phyloP scores from a whole-genome alignment of 2,797 vertebrate species.

The Somateria mollissima region DNA sequence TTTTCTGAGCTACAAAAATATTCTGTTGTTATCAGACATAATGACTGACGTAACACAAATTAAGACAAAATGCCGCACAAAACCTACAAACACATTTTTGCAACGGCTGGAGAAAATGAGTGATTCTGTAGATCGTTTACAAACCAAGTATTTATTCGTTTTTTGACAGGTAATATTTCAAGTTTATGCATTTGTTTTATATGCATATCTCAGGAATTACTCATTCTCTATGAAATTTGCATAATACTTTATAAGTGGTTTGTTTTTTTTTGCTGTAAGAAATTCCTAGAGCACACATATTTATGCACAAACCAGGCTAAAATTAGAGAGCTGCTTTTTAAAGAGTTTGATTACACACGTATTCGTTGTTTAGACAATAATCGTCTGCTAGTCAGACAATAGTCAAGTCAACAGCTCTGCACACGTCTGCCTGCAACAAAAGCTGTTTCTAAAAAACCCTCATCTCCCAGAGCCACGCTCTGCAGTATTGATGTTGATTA shows the following conservation, averaged over 20 bases:
- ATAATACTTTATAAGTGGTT: not conserved
- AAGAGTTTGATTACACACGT: not conserved
- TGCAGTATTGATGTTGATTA: not conserved
- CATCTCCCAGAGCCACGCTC: not conserved
- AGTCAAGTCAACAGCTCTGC: not conserved
- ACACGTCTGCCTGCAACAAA: not conserved
- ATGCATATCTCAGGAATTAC: not conserved
- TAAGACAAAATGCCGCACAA: not conserved
- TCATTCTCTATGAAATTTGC: not conserved
- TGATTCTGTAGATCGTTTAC: not conserved
- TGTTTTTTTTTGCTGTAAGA: not conserved
- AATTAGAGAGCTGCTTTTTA: constrained; percentile 7
- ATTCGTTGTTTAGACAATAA: not conserved
- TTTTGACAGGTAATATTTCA: not conserved
- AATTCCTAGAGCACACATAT: not conserved
- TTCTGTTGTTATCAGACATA: not conserved
- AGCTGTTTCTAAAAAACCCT: not conserved
- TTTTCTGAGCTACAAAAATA: constrained; percentile 18
- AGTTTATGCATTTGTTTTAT: not conserved
- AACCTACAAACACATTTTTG: not conserved
- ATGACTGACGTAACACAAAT: not conserved
- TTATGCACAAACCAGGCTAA: not conserved
- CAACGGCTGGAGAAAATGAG: not conserved
- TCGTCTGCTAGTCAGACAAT: not conserved
- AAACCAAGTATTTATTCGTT: not conserved